Evolutionary conservation across 2,888 invertebrate species (phyloP).

Genomic region (Catocala fraxini): DNA sequence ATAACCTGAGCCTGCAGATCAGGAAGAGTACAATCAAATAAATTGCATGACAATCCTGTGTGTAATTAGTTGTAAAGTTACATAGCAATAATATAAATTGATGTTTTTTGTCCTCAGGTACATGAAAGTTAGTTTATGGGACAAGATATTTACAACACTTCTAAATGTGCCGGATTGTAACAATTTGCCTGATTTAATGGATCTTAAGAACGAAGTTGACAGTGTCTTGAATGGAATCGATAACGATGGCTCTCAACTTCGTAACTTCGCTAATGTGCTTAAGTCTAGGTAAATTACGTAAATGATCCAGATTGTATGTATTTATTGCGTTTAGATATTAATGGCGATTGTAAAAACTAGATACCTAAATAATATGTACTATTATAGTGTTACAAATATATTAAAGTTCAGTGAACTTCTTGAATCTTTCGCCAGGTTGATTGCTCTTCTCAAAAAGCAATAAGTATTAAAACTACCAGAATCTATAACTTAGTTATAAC

Average conservation of each 20-base stretch:
- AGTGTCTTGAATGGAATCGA: constrained; percentile 74
- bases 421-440: constrained; percentile 65
- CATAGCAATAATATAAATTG: too few relatives aligned
- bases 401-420: constrained; percentile 67
- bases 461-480: constrained; percentile 73
- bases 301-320: constrained; percentile 75
- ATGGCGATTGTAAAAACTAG: constrained; percentile 80
- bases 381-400: constrained; percentile 72
- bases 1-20: too few relatives aligned
- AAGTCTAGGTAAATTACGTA: constrained; percentile 81
- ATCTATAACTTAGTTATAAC: constrained; percentile 68
- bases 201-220: constrained; percentile 84
- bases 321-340: constrained; percentile 85
- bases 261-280: constrained; percentile 85
- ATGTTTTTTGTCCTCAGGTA: constrained; percentile 84
- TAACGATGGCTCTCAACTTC: constrained; percentile 75
- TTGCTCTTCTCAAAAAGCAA: constrained; percentile 72
- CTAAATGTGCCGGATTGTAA: constrained; percentile 94
- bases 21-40: too few relatives aligned
- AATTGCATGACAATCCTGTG: too few relatives aligned
- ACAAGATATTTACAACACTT: constrained; percentile 92
- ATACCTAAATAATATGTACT: constrained; percentile 70
- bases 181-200: constrained; percentile 91
- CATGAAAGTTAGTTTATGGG: constrained; percentile 92
- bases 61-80: too few relatives aligned